Evolutionary conservation across 2,797 vertebrate genomes (phyloP).

Genomic region (Carcharodon carcharias): DNA sequence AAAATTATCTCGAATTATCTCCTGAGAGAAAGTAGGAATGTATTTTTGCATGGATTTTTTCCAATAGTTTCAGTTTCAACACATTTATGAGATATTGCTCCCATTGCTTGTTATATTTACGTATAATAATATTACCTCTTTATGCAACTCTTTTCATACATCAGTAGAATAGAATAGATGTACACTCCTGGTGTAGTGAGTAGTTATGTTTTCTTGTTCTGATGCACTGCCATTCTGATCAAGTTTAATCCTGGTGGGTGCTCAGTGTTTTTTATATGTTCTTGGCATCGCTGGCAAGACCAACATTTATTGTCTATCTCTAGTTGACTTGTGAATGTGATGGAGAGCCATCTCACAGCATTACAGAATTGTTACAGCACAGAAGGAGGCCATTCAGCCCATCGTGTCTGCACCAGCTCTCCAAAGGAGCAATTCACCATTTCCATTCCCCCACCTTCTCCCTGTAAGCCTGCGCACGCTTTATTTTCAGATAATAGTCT

Average conservation of each 20-base stretch:
- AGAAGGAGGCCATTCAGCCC: too few species aligned
- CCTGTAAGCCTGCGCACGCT: too few species aligned
- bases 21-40: not conserved
- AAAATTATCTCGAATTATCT: not conserved
- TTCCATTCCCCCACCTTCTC: too few species aligned
- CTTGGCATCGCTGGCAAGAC: too few species aligned
- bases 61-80: not conserved
- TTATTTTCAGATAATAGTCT: too few species aligned
- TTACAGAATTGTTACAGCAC: too few species aligned
- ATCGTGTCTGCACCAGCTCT: too few species aligned
- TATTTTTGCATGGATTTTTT: not conserved
- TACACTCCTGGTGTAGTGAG: not conserved
- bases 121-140: not conserved
- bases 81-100: not conserved
- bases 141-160: not conserved
- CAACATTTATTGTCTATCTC: too few species aligned
- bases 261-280: not conserved
- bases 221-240: not conserved
- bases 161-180: not conserved
- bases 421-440: too few species aligned
- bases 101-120: not conserved
- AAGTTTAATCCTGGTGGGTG: not conserved
- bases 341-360: too few species aligned
- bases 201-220: not conserved
- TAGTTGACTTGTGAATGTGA: too few species aligned